Conservation (phyloP, 2,113 vertebrate species). For the Dromiciops gliroides region DNA sequence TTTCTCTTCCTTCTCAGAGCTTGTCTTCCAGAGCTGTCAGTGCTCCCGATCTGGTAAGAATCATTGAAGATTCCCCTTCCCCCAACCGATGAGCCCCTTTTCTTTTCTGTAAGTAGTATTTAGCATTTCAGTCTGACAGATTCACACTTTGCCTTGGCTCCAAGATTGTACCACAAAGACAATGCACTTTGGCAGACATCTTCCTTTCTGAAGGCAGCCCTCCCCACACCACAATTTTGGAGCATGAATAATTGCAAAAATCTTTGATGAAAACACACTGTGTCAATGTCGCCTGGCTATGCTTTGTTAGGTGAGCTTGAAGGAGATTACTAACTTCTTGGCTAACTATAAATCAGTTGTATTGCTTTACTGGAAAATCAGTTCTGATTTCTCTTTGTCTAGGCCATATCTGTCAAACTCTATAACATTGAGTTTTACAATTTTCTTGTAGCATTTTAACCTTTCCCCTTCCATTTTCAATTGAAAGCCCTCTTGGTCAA, state of each 20-base stretch:
- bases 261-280: constrained; percentile 57
- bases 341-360: constrained; percentile 3
- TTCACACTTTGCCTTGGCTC: constrained; percentile 43
- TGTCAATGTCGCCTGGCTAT: neutral
- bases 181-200: constrained; percentile 47
- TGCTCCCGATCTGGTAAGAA: constrained; percentile 69
- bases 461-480: neutral
- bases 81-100: neutral
- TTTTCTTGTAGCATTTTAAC: neutral
- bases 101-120: constrained; percentile 8
- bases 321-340: constrained; percentile 38
- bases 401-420: neutral
- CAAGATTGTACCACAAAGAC: constrained; percentile 42
- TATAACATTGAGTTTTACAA: neutral
- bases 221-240: constrained; percentile 64
- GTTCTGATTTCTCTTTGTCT: neutral
- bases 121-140: constrained; percentile 41
- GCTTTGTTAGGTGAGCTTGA: neutral
- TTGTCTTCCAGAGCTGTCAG: constrained; percentile 58
- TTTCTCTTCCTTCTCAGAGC: constrained; percentile 63
- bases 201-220: constrained; percentile 61
- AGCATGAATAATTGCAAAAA: constrained; percentile 67
- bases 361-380: neutral
- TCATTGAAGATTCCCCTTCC: neutral
- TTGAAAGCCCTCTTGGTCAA: neutral